Conservation (phyloP, 2,113 vertebrate genomes). For the Acrocephalus arundinaceus region DNA sequence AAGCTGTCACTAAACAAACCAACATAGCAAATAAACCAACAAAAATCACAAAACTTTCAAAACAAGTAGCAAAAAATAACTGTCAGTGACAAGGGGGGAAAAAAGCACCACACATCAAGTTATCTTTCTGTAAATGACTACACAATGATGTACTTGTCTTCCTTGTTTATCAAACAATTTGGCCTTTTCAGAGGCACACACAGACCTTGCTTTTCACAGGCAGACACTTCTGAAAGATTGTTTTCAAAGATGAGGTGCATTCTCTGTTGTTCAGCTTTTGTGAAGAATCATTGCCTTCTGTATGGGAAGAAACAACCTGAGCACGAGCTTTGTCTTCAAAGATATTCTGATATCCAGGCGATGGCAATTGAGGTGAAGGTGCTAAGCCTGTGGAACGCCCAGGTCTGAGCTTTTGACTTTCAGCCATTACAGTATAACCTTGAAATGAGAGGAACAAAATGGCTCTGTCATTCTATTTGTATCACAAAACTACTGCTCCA, state of each 20-base stretch:
- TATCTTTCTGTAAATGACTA: neutral
- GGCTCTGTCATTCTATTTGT: neutral
- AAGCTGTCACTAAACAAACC: neutral
- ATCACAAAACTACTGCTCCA: neutral
- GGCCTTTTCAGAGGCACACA: constrained; percentile 22
- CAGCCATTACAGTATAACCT: constrained; percentile 27
- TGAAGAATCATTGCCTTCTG: neutral
- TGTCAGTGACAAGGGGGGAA: neutral
- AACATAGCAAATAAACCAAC: neutral
- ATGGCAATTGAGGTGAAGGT: neutral
- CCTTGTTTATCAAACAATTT: constrained; percentile 29
- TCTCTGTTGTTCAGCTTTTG: constrained; percentile 17
- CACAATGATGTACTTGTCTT: constrained; percentile 12
- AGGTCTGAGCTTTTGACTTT: constrained; percentile 38
- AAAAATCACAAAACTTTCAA: neutral
- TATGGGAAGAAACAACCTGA: neutral
- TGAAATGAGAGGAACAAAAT: neutral
- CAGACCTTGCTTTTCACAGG: constrained; percentile 38
- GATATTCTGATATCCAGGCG: neutral
- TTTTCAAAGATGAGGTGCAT: constrained; percentile 33
- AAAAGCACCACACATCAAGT: neutral
- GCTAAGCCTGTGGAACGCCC: neutral
- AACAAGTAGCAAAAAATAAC: neutral
- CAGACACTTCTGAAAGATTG: neutral
- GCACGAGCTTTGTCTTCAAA: neutral